Conservation (phyloP, 2,113 vertebrate genomes). For the Hylia prasina region DNA sequence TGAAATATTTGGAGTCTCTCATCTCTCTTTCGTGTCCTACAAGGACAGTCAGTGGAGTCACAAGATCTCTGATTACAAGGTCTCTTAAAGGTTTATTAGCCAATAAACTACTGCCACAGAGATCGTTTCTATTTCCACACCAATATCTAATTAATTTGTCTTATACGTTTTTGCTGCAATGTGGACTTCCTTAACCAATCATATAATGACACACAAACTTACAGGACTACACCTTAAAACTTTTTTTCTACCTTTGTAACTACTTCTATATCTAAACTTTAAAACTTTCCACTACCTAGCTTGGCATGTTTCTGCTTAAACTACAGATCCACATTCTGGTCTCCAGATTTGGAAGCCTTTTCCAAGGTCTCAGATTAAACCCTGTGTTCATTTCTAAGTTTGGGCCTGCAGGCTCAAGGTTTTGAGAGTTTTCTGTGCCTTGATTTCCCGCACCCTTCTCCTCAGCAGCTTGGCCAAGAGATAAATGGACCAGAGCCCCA, state of each 20-base stretch:
- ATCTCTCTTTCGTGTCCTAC: too few relatives aligned
- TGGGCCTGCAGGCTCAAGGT: not conserved
- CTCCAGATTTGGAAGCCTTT: not conserved
- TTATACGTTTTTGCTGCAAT: not conserved
- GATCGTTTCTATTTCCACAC: not conserved
- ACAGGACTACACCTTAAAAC: not conserved
- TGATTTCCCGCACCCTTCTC: not conserved
- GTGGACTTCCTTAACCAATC: not conserved
- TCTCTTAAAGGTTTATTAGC: not conserved
- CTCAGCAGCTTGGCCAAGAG: not conserved
- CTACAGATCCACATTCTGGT: not conserved
- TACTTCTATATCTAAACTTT: not conserved
- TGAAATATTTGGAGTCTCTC: too few relatives aligned
- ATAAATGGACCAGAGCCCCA: not conserved
- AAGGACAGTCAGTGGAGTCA: too few relatives aligned
- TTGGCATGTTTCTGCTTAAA: not conserved
- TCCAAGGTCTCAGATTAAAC: not conserved
- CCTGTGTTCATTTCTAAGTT: not conserved
- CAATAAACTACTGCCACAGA: not conserved
- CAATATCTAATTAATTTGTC: not conserved
- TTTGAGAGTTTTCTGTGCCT: not conserved
- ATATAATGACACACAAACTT: not conserved
- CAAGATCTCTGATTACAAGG: not conserved
- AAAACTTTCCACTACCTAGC: not conserved
- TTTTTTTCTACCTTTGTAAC: not conserved